A percentile compares a stretch with the other conserved stretches of the same genome.
phyloP scores from a whole-genome alignment of 2,113 vertebrate species.

The Hippopotamus amphibius region DNA sequence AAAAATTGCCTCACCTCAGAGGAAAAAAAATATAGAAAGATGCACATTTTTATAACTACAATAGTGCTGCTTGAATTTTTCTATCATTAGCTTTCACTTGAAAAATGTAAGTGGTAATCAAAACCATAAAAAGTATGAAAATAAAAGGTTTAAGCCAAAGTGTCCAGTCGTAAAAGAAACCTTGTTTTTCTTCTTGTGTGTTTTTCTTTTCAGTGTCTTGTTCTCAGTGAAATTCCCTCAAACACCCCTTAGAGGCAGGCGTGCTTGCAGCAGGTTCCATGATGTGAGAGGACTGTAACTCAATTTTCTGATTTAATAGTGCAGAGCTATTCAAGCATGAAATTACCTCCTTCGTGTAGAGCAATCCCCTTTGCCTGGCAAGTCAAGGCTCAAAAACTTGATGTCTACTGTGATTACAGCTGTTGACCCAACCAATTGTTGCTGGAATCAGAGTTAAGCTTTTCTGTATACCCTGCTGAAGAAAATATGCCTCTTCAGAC shows the following conservation, averaged over 20 bases:
- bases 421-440: conserved; percentile 71
- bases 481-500: not conserved
- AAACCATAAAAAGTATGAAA: not conserved
- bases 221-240: not conserved
- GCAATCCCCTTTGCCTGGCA: conserved; percentile 75
- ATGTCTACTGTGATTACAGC: conserved; percentile 63
- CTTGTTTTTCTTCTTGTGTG: not conserved
- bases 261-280: conserved; percentile 30
- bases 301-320: conserved; percentile 78
- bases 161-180: not conserved
- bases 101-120: not conserved
- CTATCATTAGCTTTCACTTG: not conserved
- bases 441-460: conserved; percentile 56
- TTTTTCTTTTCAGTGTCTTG: not conserved
- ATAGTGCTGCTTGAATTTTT: not conserved
- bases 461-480: not conserved
- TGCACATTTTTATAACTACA: not conserved
- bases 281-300: conserved; percentile 53
- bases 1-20: not conserved
- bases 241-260: not conserved
- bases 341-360: conserved; percentile 81
- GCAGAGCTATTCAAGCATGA: conserved; percentile 80
- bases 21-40: not conserved
- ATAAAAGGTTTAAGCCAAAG: not conserved
- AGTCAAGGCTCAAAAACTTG: conserved; percentile 68